These are phyloP conservation scores for Sardina pilchardus DNA, from an alignment of 2,113 vertebrate species.

Conservation along the genomic window DNA sequence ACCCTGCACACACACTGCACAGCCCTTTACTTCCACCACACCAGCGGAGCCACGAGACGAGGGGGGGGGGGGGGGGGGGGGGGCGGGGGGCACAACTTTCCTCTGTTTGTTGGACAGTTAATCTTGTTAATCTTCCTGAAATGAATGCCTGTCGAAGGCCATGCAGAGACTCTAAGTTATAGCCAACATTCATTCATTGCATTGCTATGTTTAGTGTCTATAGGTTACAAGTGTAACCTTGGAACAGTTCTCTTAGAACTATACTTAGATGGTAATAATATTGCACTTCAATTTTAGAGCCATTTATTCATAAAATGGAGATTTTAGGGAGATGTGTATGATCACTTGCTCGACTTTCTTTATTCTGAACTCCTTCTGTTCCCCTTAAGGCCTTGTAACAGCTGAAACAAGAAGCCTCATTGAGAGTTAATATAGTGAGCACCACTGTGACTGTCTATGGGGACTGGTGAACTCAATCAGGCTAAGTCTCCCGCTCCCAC, in stretches of 20 bases:
- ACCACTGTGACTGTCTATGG: slow-evolving; percentile 27
- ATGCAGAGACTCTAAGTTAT: not conserved
- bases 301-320: not conserved
- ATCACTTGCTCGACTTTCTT: not conserved
- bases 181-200: not conserved
- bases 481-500: not conserved
- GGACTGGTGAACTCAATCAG: slow-evolving; percentile 34
- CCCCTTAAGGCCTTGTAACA: slow-evolving; percentile 1
- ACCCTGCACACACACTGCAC: not conserved
- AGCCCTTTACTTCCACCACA: not conserved
- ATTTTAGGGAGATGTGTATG: not conserved
- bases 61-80: not conserved
- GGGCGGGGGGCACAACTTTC: not conserved
- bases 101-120: not conserved
- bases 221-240: not conserved
- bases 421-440: slow-evolving; percentile 36
- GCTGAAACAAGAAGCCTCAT: slow-evolving; percentile 4
- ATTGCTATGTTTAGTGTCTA: not conserved
- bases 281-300: not conserved
- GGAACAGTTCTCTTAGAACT: not conserved
- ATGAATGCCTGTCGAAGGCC: not conserved
- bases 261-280: not conserved
- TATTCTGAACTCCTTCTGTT: not conserved
- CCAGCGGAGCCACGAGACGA: not conserved
- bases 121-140: not conserved